Conservation (phyloP, 23 tunicate genomes). For the Clavelina lepadiformis region DNA sequence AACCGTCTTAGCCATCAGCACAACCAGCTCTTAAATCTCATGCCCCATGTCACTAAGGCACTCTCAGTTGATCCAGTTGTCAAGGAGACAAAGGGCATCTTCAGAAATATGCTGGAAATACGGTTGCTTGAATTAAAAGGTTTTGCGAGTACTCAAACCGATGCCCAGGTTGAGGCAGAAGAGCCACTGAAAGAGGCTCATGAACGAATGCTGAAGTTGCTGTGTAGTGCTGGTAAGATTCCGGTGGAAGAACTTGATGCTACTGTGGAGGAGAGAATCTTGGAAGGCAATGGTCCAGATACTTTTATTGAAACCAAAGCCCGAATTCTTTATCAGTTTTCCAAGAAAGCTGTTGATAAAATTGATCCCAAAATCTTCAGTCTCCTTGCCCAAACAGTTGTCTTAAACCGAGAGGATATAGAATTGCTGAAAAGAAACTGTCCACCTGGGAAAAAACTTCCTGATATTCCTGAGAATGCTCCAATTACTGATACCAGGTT, state of each 20-base stretch:
- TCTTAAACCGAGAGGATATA: conserved; percentile 11
- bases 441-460: background rate
- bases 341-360: background rate
- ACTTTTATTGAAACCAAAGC: conserved; percentile 8
- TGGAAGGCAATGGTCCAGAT: conserved; percentile 26
- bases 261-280: conserved; percentile 2
- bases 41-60: conserved; percentile 26
- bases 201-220: conserved; percentile 4
- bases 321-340: conserved; percentile 9
- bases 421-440: conserved; percentile 13
- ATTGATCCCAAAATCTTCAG: conserved; percentile 3
- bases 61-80: background rate
- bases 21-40: conserved; percentile 1
- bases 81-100: too few relatives aligned
- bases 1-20: conserved; percentile 19
- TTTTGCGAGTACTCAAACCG: conserved; percentile 28
- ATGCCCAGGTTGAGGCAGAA: conserved; percentile 14
- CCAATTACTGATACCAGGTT: background rate
- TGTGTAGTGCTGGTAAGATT: conserved; percentile 1
- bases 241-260: background rate
- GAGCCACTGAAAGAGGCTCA: conserved; percentile 22
- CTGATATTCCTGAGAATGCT: conserved; percentile 4
- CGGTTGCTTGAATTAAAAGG: conserved; percentile 25
- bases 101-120: conserved; percentile 7
- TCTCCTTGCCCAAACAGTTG: conserved; percentile 12